These are phyloP conservation scores for Myotis myotis DNA, from an alignment of 2,797 vertebrate species.

Conservation along the genomic window DNA sequence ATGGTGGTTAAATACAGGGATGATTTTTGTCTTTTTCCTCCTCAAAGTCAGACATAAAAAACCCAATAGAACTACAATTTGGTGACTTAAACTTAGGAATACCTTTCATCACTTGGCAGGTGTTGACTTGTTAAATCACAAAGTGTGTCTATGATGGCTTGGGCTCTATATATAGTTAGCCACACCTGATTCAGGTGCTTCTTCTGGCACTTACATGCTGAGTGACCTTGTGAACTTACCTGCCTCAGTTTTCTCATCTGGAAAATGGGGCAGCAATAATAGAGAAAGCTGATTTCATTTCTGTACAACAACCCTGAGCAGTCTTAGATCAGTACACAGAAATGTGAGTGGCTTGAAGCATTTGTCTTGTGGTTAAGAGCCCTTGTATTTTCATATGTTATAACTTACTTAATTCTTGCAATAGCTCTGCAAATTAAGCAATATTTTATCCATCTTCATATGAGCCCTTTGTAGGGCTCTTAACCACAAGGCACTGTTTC, in stretches of 20 bases:
- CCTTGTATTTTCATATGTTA: too few relatives aligned
- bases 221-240: not conserved
- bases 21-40: not conserved
- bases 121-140: not conserved
- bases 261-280: not conserved
- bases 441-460: too few relatives aligned
- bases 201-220: not conserved
- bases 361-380: not conserved
- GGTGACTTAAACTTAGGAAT: constrained; percentile 29
- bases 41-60: not conserved
- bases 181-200: not conserved
- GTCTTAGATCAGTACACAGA: not conserved
- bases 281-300: not conserved
- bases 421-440: too few relatives aligned
- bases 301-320: not conserved
- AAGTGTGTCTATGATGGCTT: not conserved
- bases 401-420: too few relatives aligned
- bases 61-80: not conserved
- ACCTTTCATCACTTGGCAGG: constrained; percentile 47
- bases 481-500: not conserved
- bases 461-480: not conserved
- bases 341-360: not conserved
- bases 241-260: constrained; percentile 14
- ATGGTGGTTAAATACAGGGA: not conserved
- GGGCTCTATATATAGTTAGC: not conserved